Base-by-base conservation (phyloP, 2,888 invertebrate genomes). In the Metacarcinus magister region DNA sequence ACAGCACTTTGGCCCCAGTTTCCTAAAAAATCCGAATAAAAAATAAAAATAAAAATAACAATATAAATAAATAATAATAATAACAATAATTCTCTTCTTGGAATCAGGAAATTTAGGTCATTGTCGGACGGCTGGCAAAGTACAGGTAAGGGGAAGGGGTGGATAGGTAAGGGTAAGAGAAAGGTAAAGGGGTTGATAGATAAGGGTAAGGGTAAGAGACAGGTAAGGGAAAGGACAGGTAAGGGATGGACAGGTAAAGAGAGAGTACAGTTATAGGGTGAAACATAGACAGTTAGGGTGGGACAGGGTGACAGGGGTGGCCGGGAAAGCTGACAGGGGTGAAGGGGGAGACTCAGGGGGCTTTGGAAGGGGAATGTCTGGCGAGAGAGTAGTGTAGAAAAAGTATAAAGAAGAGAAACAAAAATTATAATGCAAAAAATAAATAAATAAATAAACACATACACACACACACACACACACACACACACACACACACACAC, bases 401-500 rank as follows among this genome's bases (percentile, higher is more conserved):
- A n/a, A n/a, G n/a, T n/a, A n/a, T n/a, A n/a, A n/a, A n/a, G n/a
- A n/a, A 46, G 46, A 46, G 46, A 46, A 10, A 46, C 4, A 10
- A 46, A 46, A 46, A 10, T 46, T 46, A 4, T 46, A 46, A 46
- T 46, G 10, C 46, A 46, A n/a, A n/a, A n/a, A n/a, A n/a, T n/a
- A n/a, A n/a, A n/a, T n/a, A 46, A 46, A 46, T 10, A 46, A 46
- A 46, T 46, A 46, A 10, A 7, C 46, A 4, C 46, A 4, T 10
- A 46, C 46, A 46, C 4, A 46, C 46, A 46, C 46, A 46, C 46
- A 46, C 46, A 46, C 46, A 46, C 46, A 46, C 46, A 94, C 43
- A 94, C 67, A 94, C 67, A 94, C 67, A 94, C 67, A 94, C 46
- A 94, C 67, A 94, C 67, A 94, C 39, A 94, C 67, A 94, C 67